Evolutionary conservation across 2,113 vertebrate genomes (phyloP).

Genomic region (Silurus meridionalis): DNA sequence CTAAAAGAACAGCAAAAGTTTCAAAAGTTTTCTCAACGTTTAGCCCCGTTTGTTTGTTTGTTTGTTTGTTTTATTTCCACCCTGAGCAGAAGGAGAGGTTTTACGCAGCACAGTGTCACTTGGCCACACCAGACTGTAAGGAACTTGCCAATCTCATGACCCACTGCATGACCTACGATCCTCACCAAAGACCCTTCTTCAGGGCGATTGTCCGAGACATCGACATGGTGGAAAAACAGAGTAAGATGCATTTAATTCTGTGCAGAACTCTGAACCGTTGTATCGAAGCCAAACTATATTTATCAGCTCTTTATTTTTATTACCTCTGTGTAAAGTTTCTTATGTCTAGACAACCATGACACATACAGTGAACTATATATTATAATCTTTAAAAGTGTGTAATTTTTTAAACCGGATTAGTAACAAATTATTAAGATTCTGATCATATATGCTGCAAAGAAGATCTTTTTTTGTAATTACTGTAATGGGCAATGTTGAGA

Average conservation of each 20-base stretch:
- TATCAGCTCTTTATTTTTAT: not conserved
- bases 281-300: not conserved
- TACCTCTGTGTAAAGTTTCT: not conserved
- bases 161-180: slow-evolving; percentile 96
- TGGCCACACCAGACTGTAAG: slow-evolving; percentile 85
- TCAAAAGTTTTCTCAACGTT: not conserved
- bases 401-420: not conserved
- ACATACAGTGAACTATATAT: not conserved
- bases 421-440: not conserved
- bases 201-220: slow-evolving; percentile 96
- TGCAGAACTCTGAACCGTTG: not conserved
- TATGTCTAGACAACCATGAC: too few relatives aligned
- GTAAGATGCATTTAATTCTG: slow-evolving; percentile 66
- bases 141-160: slow-evolving; percentile 95
- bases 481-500: not conserved
- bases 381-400: not conserved
- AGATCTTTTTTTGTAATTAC: not conserved
- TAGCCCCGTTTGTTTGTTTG: not conserved
- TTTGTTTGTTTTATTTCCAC: not conserved
- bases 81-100: slow-evolving; percentile 90
- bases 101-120: slow-evolving; percentile 82
- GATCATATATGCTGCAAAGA: not conserved
- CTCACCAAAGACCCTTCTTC: slow-evolving; percentile 94
- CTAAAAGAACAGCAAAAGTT: too few relatives aligned
- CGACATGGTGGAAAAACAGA: slow-evolving; percentile 85